Evolutionary conservation across 2,888 invertebrate species (phyloP), one percentile per base, ranked within the genome.

Genomic region (Tetragonula carbonaria): DNA sequence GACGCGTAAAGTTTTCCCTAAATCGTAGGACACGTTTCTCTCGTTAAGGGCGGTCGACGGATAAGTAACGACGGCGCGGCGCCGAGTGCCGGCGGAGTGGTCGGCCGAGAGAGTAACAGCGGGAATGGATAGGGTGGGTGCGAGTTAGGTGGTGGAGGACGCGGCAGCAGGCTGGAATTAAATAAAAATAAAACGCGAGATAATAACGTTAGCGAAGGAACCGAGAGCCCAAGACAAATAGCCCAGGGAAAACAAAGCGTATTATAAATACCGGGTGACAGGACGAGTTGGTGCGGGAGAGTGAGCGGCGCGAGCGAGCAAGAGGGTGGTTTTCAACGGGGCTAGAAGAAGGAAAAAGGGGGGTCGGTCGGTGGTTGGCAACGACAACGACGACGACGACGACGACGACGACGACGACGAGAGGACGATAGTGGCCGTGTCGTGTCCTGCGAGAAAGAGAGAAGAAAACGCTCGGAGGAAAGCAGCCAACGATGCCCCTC

Each of bases 211-310:
- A 90, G 90, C 87, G 87, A 86, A 90, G 87, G 88, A 90, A 83
- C 85, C 86, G 88, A 90, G 88, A 79, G 82, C 83, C 87, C 87
- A 91, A 91, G 91, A 91, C 91, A 91, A 91, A 91, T 91, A 91
- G 90, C 91, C 88, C 88, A 90, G 89, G 91, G 91, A 91, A 91
- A 91, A 91, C 91, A 91, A 91, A 91, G 91, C 91, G 91, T 91
- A 91, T 91, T 91, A 91, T 92, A 91, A 91, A 92, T 91, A 91
- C 90, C 87, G 90, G 90, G 86, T 86, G 88, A 87, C 88, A 91
- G 90, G 87, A 90, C 84, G 89, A 87, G 87, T 86, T 68, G 82
- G 86, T 65, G 74, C 79, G 82, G 82, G 80, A 78, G 88, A 71
- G 83, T 38, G 85, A 75, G 82, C 74, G 74, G 62, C 68, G 82